A percentile compares a stretch with the other conserved stretches of the same genome.
Conservation (phyloP, 2,113 vertebrate species). For the Cyphomyrus plagiostoma region DNA sequence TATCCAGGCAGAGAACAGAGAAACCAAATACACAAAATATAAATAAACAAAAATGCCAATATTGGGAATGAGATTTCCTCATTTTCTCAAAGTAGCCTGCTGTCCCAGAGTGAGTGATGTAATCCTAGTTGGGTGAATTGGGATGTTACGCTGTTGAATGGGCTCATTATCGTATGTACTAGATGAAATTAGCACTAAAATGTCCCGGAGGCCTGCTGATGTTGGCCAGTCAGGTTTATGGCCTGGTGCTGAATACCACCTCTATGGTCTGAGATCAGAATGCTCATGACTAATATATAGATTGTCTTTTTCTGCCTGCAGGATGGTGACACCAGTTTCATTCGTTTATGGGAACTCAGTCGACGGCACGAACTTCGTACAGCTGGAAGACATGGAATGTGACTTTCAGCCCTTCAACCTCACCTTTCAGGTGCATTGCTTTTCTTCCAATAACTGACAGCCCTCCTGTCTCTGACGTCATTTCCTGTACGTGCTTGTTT, state of each 20-base stretch:
- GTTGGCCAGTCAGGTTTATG: background rate
- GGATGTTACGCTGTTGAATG: background rate
- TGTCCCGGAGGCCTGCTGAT: background rate
- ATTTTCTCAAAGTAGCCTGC: background rate
- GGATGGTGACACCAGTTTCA: constrained; percentile 78
- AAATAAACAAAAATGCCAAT: background rate
- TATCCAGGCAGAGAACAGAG: background rate
- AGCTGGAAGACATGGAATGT: constrained; percentile 78
- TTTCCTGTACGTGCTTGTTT: background rate
- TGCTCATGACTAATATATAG: background rate
- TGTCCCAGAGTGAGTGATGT: background rate
- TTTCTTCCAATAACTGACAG: background rate
- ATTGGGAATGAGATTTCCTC: background rate
- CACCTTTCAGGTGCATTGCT: constrained; percentile 81
- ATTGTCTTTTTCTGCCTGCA: constrained; percentile 41
- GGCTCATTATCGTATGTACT: background rate
- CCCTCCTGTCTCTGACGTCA: background rate
- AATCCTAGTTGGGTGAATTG: background rate
- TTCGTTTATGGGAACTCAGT: constrained; percentile 90
- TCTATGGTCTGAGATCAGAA: background rate
- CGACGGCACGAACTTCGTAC: constrained; percentile 72
- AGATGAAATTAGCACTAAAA: background rate
- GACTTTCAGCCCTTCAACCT: constrained; percentile 89
- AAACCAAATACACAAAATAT: background rate
- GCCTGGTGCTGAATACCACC: background rate